Conservation (phyloP, 2,113 vertebrate genomes). For the Vanacampus margaritifer region DNA sequence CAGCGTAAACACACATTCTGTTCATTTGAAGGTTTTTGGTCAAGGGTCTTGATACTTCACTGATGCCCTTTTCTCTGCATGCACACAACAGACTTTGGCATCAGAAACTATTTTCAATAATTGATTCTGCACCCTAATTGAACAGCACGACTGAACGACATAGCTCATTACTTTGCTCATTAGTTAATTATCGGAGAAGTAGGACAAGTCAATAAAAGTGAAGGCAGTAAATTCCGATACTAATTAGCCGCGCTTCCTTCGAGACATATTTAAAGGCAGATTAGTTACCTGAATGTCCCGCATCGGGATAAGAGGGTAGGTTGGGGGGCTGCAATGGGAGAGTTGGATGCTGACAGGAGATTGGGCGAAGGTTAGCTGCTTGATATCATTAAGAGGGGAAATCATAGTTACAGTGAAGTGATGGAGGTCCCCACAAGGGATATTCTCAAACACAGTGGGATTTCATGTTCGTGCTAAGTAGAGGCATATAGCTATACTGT, state of each 20-base stretch:
- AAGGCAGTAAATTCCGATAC: slow-evolving; percentile 99
- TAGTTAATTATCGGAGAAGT: slow-evolving; percentile 99
- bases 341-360: slow-evolving; percentile 34
- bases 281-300: slow-evolving; percentile 96
- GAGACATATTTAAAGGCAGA: slow-evolving; percentile 99
- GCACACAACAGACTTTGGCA: slow-evolving; percentile 64
- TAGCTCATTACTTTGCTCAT: slow-evolving; percentile 99
- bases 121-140: slow-evolving; percentile 99
- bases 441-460: slow-evolving; percentile 12
- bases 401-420: slow-evolving; percentile 39
- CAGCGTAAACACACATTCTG: not conserved
- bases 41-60: slow-evolving; percentile 36
- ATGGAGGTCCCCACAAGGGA: slow-evolving; percentile 24
- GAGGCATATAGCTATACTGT: not conserved
- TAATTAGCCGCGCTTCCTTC: slow-evolving; percentile 98
- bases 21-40: slow-evolving; percentile 19
- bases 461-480: slow-evolving; percentile 1
- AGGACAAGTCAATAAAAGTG: slow-evolving; percentile 99
- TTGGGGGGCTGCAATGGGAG: not conserved
- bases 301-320: slow-evolving; percentile 75
- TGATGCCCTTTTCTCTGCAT: slow-evolving; percentile 40
- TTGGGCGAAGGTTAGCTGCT: slow-evolving; percentile 64
- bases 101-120: slow-evolving; percentile 99
- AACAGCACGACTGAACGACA: slow-evolving; percentile 99
- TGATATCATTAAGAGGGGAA: slow-evolving; percentile 54